phyloP scores from a whole-genome alignment of 2,888 invertebrate species.

The Orchesella flavescens region DNA sequence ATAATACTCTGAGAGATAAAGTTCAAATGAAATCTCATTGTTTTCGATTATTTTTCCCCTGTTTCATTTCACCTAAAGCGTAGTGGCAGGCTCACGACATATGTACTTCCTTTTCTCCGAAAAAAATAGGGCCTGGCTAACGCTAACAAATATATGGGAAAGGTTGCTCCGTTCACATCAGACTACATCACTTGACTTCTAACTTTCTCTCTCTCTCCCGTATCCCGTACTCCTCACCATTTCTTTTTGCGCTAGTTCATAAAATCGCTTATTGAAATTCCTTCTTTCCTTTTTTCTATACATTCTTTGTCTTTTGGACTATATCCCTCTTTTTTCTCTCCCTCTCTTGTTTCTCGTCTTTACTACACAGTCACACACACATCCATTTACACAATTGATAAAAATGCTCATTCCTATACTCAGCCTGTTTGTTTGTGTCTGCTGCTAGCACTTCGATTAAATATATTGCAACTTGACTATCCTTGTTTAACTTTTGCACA shows the following conservation, averaged over 20 bases:
- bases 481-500: slow-evolving; percentile 8
- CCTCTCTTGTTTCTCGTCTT: slow-evolving; percentile 10
- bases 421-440: not conserved
- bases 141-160: too few species aligned
- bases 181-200: not conserved
- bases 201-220: slow-evolving; percentile 3
- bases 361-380: slow-evolving; percentile 28
- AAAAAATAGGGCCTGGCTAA: not conserved
- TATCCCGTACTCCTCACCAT: slow-evolving; percentile 10
- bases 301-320: slow-evolving; percentile 20
- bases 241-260: slow-evolving; percentile 38
- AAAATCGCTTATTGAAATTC: slow-evolving; percentile 50
- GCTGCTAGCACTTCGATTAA: slow-evolving; percentile 38
- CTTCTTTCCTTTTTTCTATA: slow-evolving; percentile 26
- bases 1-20: slow-evolving; percentile 36
- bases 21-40: slow-evolving; percentile 54
- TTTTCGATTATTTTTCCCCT: slow-evolving; percentile 38
- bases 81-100: slow-evolving; percentile 4
- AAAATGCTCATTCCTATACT: slow-evolving; percentile 12
- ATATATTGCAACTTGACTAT: slow-evolving; percentile 27
- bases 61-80: slow-evolving; percentile 33
- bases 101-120: not conserved
- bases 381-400: slow-evolving; percentile 49
- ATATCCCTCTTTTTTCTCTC: slow-evolving; percentile 9
- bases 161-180: not conserved